phyloP scores from a whole-genome alignment of 2,888 invertebrate genomes.

The Andrena fulva region DNA sequence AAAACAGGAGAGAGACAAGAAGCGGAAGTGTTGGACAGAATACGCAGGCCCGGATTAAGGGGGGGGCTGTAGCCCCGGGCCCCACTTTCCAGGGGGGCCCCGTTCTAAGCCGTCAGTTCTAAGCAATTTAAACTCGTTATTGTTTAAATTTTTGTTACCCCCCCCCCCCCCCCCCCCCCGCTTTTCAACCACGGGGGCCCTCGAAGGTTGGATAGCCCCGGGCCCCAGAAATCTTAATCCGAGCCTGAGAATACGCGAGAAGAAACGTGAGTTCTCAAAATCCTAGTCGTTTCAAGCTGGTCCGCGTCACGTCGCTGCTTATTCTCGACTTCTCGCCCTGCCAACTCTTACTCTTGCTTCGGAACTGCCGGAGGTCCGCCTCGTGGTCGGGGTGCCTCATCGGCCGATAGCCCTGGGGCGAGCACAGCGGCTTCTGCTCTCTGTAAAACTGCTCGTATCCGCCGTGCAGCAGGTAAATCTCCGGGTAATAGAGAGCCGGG shows the following conservation, averaged over 20 bases:
- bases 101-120: too few species aligned
- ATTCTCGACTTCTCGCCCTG: constrained; percentile 85
- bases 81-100: too few species aligned
- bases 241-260: too few species aligned
- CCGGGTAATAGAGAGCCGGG: constrained; percentile 95
- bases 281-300: constrained; percentile 81
- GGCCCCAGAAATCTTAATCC: too few species aligned
- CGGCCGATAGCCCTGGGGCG: constrained; percentile 91
- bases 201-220: too few species aligned
- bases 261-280: constrained; percentile 75
- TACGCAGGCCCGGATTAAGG: too few species aligned
- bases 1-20: not conserved
- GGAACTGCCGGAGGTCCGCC: constrained; percentile 90
- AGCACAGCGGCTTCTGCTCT: constrained; percentile 89
- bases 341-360: constrained; percentile 92
- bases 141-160: too few species aligned
- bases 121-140: too few species aligned
- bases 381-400: constrained; percentile 94
- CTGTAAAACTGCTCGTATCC: constrained; percentile 95
- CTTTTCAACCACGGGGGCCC: too few species aligned
- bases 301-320: constrained; percentile 68
- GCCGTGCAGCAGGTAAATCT: constrained; percentile 96
- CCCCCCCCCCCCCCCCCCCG: too few species aligned
- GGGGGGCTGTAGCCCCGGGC: too few species aligned
- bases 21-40: not conserved